A percentile compares a stretch with the other conserved stretches of the same genome.
Evolutionary conservation across 2,113 vertebrate genomes (phyloP).

Genomic region (Triplophysa tibetana): DNA sequence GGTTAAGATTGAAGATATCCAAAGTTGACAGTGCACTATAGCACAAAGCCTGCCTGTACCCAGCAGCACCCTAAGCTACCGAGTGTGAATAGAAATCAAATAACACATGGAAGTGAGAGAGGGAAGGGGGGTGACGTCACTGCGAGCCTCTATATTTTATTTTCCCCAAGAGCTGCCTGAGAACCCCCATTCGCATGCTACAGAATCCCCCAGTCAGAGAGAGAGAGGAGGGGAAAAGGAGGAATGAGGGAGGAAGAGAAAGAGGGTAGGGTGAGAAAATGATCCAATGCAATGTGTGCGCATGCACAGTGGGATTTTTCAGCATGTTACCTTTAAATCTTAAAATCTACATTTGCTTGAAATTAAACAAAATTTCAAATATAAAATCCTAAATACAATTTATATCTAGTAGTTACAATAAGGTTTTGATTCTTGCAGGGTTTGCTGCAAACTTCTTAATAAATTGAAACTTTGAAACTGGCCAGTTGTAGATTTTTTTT

Average conservation of each 20-base stretch:
- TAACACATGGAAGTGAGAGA: constrained; percentile 1
- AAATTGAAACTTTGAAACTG: constrained; percentile 48
- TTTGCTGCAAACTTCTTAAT: constrained; percentile 45
- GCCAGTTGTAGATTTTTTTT: constrained; percentile 21
- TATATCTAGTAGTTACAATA: background rate
- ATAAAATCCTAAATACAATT: background rate
- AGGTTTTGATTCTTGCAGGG: background rate
- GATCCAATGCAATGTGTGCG: constrained; percentile 43
- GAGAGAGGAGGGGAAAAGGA: constrained; percentile 17
- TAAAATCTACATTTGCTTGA: background rate
- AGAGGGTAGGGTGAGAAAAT: constrained; percentile 43
- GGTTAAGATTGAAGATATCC: background rate
- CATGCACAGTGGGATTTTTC: constrained; percentile 1
- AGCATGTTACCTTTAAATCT: background rate
- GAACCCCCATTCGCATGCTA: constrained; percentile 73
- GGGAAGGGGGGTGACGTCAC: constrained; percentile 21
- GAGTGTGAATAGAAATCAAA: constrained; percentile 18
- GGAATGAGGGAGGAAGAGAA: constrained; percentile 7
- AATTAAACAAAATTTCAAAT: background rate
- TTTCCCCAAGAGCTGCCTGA: constrained; percentile 73
- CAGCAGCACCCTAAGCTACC: constrained; percentile 1
- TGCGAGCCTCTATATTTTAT: constrained; percentile 68
- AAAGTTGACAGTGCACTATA: background rate
- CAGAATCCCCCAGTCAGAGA: constrained; percentile 68
- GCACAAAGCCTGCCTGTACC: constrained; percentile 25